Base-by-base conservation (phyloP, 92 coral and sea anemone species). In the Heliopora coerulea region DNA sequence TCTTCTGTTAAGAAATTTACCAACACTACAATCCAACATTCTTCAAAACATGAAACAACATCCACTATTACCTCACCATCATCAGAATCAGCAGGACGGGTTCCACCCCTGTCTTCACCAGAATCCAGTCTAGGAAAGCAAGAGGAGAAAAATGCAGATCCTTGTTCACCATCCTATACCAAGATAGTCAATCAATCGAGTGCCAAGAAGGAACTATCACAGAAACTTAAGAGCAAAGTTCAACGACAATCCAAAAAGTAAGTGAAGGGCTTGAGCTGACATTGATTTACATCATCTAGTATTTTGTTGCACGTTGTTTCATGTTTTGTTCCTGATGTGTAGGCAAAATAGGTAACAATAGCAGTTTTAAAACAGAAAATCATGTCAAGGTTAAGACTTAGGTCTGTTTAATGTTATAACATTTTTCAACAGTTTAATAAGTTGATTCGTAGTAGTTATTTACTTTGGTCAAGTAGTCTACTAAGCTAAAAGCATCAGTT, bases 151-250 rank as follows among this genome's bases (percentile, higher is more conserved):
- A 69, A 17, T 18, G 2, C 44, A 2, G 33, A 24, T n/a, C 17
- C 62, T 52, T 8, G 20, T 39, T 17, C 49, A 25, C 44, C 70
- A 64, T 35, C 29, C 21, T 37, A 15, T 23, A 69, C 76, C 14
- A 69, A 69, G 20, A 31, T 69, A 21, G 40, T 32, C n/a, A 44
- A 31, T 21, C 62, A 54, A 11, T 17, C 73, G 17, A 34, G 15
- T 10, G 28, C 76, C n/a, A 69, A 69, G 39, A 69, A 33, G 19
- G 76, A 69, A 31, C 46, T 67, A 49, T 69, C 76, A 50, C 76
- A 69, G 49, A 69, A 69, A 52, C 54, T 69, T 4, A 69, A 52
- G n/a, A 69, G 23, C 23, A 69, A 69, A 49, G 56, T 62, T 14
- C 61, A 69, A 48, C 57, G 74, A 25, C 74, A 67, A 50, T 56